Percentiles rank a stretch among this genome's conserved stretches.
Evolutionary conservation across 2,797 vertebrate genomes (phyloP).

Genomic region (Eurystomus glaucurus): DNA sequence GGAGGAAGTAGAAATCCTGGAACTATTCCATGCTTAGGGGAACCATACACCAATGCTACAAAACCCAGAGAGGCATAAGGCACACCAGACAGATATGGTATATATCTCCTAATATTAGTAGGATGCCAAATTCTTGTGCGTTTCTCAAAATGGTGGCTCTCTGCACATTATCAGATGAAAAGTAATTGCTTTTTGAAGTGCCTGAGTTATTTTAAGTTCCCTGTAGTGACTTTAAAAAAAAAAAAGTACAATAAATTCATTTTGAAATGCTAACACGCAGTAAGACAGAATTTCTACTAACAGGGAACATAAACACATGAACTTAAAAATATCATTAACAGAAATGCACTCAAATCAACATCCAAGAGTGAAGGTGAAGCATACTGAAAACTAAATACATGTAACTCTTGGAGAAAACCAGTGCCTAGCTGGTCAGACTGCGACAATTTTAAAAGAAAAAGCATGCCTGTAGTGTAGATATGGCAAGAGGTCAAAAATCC

Average conservation of each 20-base stretch:
- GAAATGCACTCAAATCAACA: neutral
- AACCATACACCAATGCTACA: neutral
- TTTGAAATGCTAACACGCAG: neutral
- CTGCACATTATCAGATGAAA: neutral
- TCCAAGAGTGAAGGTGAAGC: neutral
- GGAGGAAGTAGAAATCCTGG: neutral
- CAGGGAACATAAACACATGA: neutral
- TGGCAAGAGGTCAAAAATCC: neutral
- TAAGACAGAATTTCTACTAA: neutral
- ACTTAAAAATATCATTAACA: neutral
- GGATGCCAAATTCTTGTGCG: neutral
- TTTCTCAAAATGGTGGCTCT: neutral
- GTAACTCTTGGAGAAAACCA: neutral
- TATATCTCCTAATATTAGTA: neutral
- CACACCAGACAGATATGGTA: neutral
- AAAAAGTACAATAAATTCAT: neutral
- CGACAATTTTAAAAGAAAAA: neutral
- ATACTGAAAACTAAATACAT: neutral
- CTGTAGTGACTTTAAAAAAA: neutral
- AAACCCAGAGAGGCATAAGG: neutral
- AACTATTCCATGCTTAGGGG: neutral
- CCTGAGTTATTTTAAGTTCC: neutral
- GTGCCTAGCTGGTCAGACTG: neutral
- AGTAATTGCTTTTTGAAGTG: neutral
- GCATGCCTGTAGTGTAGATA: neutral